Conservation (phyloP, 2,888 invertebrate genomes). For the Ectemnius cavifrons region DNA sequence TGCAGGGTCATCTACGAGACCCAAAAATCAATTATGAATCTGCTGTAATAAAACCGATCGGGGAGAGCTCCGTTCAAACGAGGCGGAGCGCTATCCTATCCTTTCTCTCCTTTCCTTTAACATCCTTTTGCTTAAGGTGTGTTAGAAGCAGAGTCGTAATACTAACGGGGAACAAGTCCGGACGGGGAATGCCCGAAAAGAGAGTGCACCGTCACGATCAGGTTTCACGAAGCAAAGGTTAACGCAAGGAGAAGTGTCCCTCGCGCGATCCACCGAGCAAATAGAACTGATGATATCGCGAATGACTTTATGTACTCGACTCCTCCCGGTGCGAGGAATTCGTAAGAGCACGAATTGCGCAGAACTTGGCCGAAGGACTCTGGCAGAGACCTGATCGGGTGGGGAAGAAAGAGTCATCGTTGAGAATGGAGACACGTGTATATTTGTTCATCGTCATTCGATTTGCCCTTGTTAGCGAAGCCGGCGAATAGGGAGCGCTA, state of each 20-base stretch:
- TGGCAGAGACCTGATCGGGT: too few species aligned
- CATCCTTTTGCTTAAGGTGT: too few species aligned
- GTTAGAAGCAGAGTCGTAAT: too few species aligned
- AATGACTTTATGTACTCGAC: constrained; percentile 40
- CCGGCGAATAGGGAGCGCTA: constrained; percentile 30
- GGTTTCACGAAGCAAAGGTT: constrained; percentile 23
- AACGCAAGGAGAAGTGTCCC: constrained; percentile 6
- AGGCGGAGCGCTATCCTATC: too few species aligned
- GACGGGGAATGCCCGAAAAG: too few species aligned
- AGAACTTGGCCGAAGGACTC: too few species aligned
- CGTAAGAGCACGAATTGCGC: neutral
- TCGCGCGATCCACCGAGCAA: constrained; percentile 14
- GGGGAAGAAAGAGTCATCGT: neutral
- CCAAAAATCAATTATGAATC: constrained; percentile 64
- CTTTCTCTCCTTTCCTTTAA: too few species aligned
- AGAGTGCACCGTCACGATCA: constrained; percentile 11
- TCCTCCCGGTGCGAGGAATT: constrained; percentile 18
- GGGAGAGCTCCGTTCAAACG: neutral
- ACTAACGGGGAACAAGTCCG: too few species aligned
- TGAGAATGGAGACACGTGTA: constrained; percentile 5
- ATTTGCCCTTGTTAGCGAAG: constrained; percentile 26
- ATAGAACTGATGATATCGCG: constrained; percentile 32
- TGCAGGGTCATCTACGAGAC: constrained; percentile 69
- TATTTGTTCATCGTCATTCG: constrained; percentile 29
- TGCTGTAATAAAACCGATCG: constrained; percentile 56